Percentiles rank a stretch among this genome's conserved stretches.
Evolutionary conservation across 35 echinoderm and acorn worm species (phyloP).

Genomic region (Apostichopus californicus): DNA sequence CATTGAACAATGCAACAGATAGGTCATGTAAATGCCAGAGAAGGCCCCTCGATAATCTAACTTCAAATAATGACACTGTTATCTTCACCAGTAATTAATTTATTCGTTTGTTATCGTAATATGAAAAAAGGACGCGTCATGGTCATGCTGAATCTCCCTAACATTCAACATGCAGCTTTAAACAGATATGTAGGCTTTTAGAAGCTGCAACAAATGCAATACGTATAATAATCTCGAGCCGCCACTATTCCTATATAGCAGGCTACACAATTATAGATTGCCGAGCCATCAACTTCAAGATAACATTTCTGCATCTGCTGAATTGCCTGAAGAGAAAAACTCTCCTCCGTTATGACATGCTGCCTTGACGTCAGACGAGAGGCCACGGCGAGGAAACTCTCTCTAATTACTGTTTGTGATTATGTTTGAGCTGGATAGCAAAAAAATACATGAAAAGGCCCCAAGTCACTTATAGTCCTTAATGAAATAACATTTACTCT

Average conservation of each 20-base stretch:
- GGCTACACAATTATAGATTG: constrained; percentile 2
- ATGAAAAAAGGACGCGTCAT: no score
- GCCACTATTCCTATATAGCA: constrained; percentile 1
- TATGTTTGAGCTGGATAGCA: constrained; percentile 39
- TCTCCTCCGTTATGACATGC: constrained; percentile 36
- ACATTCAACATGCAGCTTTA: no score
- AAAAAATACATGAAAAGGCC: constrained; percentile 32
- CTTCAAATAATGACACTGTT: no score
- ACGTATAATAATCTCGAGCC: neutral
- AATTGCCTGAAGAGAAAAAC: constrained; percentile 36
- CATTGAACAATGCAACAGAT: no score
- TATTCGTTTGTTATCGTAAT: no score
- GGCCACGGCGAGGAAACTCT: constrained; percentile 9
- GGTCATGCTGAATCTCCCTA: no score
- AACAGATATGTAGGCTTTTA: no score
- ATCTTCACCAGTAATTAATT: no score
- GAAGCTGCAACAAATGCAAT: neutral
- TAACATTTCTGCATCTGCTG: constrained; percentile 45
- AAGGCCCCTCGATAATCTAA: no score
- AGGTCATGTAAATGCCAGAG: no score
- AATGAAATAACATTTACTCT: constrained; percentile 32
- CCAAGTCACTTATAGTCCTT: constrained; percentile 20
- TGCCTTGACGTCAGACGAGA: constrained; percentile 40
- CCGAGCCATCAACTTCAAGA: neutral
- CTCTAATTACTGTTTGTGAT: constrained; percentile 34